A percentile compares a stretch with the other conserved stretches of the same genome.
phyloP scores from a whole-genome alignment of 2,113 vertebrate species.

The Uropsilus gracilis region DNA sequence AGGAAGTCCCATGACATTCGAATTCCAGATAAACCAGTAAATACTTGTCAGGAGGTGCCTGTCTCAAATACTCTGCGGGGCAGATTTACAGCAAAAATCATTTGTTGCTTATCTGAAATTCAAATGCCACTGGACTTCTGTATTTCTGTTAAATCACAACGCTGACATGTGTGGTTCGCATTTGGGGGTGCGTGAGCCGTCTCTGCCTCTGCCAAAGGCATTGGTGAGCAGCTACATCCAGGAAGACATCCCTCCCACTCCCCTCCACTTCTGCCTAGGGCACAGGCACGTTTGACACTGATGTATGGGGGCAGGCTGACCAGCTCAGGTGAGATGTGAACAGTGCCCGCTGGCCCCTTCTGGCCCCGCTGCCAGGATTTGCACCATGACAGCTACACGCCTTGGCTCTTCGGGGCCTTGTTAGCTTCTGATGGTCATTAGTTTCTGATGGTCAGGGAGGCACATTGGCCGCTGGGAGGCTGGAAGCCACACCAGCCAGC shows the following conservation, averaged over 20 bases:
- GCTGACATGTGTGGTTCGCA: too few relatives aligned
- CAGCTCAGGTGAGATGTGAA: background rate
- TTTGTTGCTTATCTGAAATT: background rate
- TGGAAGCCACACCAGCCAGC: too few relatives aligned
- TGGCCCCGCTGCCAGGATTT: background rate
- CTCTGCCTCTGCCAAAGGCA: background rate
- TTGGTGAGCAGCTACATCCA: background rate
- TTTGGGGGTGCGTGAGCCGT: too few relatives aligned
- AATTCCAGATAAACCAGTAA: background rate
- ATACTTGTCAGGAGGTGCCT: background rate
- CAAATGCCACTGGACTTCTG: background rate
- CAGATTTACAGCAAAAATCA: background rate
- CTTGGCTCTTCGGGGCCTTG: background rate
- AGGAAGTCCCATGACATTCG: background rate
- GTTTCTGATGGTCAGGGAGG: background rate
- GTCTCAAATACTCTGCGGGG: background rate
- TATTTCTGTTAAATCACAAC: background rate
- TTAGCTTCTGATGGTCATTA: too few relatives aligned
- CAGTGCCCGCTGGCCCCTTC: accelerated
- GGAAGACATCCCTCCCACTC: background rate
- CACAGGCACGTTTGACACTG: too few relatives aligned
- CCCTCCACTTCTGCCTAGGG: background rate
- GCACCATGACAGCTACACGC: too few relatives aligned
- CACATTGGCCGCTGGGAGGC: background rate
- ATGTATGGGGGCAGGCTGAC: background rate